phyloP scores from a whole-genome alignment of 2,113 vertebrate genomes.

The Semnornis frantzii region DNA sequence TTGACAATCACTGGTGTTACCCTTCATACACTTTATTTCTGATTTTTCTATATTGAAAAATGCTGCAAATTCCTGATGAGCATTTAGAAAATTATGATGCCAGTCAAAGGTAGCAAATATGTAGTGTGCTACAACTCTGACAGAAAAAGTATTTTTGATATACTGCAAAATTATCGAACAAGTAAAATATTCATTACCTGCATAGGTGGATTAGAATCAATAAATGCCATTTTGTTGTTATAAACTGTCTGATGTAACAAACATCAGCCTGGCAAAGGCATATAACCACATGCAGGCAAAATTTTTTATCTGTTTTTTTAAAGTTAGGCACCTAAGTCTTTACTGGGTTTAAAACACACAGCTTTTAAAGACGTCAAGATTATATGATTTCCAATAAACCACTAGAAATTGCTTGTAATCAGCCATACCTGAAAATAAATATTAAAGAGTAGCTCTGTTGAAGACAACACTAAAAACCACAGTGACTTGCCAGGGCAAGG shows the following conservation, averaged over 20 bases:
- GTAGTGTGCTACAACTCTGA: neutral
- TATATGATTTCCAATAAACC: neutral
- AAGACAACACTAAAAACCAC: neutral
- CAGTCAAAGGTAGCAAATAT: neutral
- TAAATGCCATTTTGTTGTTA: conserved; percentile 48
- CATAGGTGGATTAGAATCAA: conserved; percentile 61
- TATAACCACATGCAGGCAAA: neutral
- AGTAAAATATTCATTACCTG: conserved; percentile 55
- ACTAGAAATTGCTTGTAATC: neutral
- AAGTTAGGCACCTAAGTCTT: neutral
- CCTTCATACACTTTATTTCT: neutral
- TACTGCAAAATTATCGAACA: neutral
- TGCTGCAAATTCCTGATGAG: neutral
- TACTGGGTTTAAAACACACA: neutral
- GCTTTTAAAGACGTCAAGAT: neutral
- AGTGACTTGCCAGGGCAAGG: neutral
- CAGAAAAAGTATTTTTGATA: neutral
- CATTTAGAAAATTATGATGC: neutral
- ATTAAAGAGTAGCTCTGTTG: neutral
- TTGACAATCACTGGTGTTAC: neutral
- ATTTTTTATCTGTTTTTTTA: neutral
- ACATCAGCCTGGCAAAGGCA: neutral
- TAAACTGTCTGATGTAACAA: conserved; percentile 35
- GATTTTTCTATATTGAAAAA: neutral
- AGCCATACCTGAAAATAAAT: neutral